Evolutionary conservation across 2,797 vertebrate species (phyloP), one percentile per base, ranked within the genome.

Genomic region (Tenualosa thibaudeaui): DNA sequence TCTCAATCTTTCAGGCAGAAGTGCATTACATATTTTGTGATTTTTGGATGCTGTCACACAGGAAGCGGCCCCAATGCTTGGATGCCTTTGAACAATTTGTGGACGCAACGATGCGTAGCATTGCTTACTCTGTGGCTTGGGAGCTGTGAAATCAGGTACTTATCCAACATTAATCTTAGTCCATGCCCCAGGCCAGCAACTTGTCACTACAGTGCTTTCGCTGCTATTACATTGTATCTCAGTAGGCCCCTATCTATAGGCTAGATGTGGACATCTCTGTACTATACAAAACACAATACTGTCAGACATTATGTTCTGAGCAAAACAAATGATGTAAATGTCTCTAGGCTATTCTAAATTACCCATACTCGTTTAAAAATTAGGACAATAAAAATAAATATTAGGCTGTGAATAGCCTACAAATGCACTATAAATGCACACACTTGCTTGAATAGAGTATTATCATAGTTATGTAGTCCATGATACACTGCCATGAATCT

Each of bases 71-170:
- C 84, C 84, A 86, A 89, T 87, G 89, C 88, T 88, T 84, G 88
- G 83, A 84, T 88, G 85, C 82, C 85, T 94, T 91, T 91, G 88
- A 91, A 91, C 91, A 91, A 89, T 91, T 87, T 91, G 89, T 87
- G 86, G 85, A 90, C 56, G 86, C 91, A 91, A 86, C 85, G 88
- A 90, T 91, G 92, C 88, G 17, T 89, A 86, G 53, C 51, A 17
- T 86, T 91, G 90, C 91, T 93, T 90, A 88, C 87, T 90, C 88
- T 90, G 87, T 82, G 81, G 85, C 84, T 82, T 88, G 85, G 86
- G 87, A 89, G 88, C 89, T 88, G 86, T 88, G 87, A 88, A 88
- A 88, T 84, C 84, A 89, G 85, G 84, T 87, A 85, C 84, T 85
- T 78, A 88, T 88, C 86, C 86, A 87, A 82, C 84, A 87, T 86